Conservation (phyloP, 2,888 invertebrate genomes). For the Orthosia gothica region DNA sequence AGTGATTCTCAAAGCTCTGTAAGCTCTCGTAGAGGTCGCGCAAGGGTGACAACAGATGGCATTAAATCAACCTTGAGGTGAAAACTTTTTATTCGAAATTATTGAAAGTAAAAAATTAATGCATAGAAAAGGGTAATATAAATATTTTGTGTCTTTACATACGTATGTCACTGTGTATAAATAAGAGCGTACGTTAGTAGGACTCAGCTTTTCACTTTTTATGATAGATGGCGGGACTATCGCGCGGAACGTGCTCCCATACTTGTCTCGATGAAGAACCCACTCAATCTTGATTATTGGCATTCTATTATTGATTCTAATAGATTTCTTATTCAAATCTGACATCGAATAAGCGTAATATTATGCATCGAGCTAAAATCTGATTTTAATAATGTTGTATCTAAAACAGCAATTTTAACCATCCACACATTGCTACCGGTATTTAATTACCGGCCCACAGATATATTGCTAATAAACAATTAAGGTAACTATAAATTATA, state of each 20-base stretch:
- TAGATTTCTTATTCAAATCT: constrained; percentile 54
- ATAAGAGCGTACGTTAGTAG: not conserved
- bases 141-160: no score
- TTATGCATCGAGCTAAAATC: constrained; percentile 10
- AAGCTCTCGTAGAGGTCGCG: constrained; percentile 38
- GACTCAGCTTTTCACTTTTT: not conserved
- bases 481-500: constrained; percentile 72
- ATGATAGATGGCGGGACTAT: constrained; percentile 62
- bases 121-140: not conserved
- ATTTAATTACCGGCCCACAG: constrained; percentile 22
- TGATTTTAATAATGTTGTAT: constrained; percentile 11
- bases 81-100: not conserved
- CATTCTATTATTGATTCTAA: constrained; percentile 31
- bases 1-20: constrained; percentile 15
- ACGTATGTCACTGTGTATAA: no score
- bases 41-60: constrained; percentile 61
- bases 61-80: constrained; percentile 21
- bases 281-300: constrained; percentile 16
- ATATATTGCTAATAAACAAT: constrained; percentile 46
- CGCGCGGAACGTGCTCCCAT: constrained; percentile 5
- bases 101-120: not conserved
- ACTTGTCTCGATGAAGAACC: not conserved
- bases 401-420: constrained; percentile 32
- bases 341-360: constrained; percentile 11
- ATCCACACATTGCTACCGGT: constrained; percentile 44